These are phyloP conservation scores for Percopsis transmontana DNA, from an alignment of 2,113 vertebrate genomes.

Conservation along the genomic window DNA sequence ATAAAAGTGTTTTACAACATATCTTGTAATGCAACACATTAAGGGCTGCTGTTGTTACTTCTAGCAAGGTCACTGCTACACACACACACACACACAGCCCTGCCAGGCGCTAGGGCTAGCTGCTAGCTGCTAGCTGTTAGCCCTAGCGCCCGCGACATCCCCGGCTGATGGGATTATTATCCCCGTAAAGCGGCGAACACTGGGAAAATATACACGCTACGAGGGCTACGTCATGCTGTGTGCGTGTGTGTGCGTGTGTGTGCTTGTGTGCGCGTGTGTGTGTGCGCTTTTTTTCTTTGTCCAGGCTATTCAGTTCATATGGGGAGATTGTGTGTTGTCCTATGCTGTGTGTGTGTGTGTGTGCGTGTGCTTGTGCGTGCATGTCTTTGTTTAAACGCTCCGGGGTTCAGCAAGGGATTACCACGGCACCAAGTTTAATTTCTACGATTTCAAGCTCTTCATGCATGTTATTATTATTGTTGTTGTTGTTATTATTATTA, in stretches of 20 bases:
- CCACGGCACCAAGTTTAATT: slow-evolving; percentile 48
- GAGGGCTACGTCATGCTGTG: slow-evolving; percentile 12
- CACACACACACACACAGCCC: neutral
- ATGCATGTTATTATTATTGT: neutral
- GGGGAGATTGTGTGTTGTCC: neutral
- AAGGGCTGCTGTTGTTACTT: slow-evolving; percentile 80
- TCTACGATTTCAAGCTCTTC: slow-evolving; percentile 56
- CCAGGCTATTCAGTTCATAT: too few relatives aligned
- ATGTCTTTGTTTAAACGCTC: slow-evolving; percentile 54
- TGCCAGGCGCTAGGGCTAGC: neutral
- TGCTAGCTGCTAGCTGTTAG: neutral
- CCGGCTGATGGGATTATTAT: slow-evolving; percentile 35
- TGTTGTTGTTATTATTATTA: slow-evolving; percentile 24
- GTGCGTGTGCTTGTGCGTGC: slow-evolving; percentile 9
- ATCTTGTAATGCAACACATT: slow-evolving; percentile 82
- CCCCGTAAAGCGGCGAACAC: slow-evolving; percentile 46
- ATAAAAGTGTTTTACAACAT: slow-evolving; percentile 84
- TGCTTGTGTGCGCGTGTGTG: slow-evolving; percentile 5
- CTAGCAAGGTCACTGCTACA: slow-evolving; percentile 77
- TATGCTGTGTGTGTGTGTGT: neutral
- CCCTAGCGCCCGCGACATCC: neutral
- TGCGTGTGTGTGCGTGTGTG: neutral
- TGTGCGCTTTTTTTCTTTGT: slow-evolving; percentile 27
- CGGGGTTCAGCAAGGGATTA: slow-evolving; percentile 65
- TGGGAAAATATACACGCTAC: slow-evolving; percentile 35